Percentiles rank a stretch among this genome's conserved stretches.
Evolutionary conservation across 2,888 invertebrate genomes (phyloP).

Genomic region (Caenorhabditis sinica): DNA sequence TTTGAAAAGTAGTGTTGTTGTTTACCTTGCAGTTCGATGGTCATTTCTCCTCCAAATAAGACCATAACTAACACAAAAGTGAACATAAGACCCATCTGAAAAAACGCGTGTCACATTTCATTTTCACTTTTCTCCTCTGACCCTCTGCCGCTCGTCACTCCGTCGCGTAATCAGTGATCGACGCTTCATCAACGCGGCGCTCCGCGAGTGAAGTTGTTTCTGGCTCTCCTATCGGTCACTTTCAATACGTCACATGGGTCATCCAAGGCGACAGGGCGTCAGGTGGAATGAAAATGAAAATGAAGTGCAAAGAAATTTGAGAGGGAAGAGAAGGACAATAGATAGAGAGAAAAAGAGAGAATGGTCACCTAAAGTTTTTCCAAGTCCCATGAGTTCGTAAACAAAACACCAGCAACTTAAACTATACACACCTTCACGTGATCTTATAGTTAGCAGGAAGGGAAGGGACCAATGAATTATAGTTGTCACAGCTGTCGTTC

Average conservation of each 20-base stretch:
- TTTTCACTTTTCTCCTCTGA: constrained; percentile 12
- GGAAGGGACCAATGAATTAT: constrained; percentile 12
- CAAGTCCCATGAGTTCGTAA: constrained; percentile 26
- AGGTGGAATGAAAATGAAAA: constrained; percentile 43
- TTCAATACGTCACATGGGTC: constrained; percentile 57
- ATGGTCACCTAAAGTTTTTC: constrained; percentile 53
- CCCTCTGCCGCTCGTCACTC: constrained; percentile 21
- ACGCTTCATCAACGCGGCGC: constrained; percentile 18
- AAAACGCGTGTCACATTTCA: constrained; percentile 30
- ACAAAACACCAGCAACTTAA: constrained; percentile 47
- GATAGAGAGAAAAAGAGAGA: constrained; percentile 8
- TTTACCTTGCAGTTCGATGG: constrained; percentile 19
- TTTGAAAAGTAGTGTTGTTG: constrained; percentile 9
- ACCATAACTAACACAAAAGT: background rate
- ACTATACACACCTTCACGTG: constrained; percentile 46
- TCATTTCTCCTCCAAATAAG: constrained; percentile 4
- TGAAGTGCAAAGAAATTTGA: constrained; percentile 57
- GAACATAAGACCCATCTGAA: background rate
- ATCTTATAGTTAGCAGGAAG: background rate
- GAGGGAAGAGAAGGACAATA: background rate
- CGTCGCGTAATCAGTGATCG: constrained; percentile 52
- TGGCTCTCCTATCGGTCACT: constrained; percentile 16
- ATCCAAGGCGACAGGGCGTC: constrained; percentile 31
- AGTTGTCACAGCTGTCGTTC: background rate
- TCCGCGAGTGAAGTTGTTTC: constrained; percentile 15